A percentile compares a stretch with the other conserved stretches of the same genome.
These are phyloP conservation scores for Sinotaia quadrata DNA, from an alignment of 2,888 invertebrate genomes.

Conservation along the genomic window DNA sequence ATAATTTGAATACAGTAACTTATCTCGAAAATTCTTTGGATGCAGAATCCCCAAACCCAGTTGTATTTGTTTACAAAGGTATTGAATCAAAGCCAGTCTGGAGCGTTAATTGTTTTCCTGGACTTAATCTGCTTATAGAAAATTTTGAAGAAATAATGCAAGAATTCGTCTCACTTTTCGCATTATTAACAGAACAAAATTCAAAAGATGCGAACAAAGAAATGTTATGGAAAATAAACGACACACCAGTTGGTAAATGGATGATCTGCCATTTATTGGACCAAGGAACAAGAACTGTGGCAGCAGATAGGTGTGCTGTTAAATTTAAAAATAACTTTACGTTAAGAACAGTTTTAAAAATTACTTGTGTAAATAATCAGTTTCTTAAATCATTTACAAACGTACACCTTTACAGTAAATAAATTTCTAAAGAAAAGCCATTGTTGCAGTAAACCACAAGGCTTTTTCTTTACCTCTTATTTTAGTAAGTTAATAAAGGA, in stretches of 20 bases:
- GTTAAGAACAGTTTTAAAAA: no score
- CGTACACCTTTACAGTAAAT: no score
- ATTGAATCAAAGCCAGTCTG: slow-evolving; percentile 36
- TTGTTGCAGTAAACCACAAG: no score
- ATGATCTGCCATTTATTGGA: slow-evolving; percentile 63
- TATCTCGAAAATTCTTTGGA: background rate
- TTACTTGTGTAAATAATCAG: no score
- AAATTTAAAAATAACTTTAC: no score
- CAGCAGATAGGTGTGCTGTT: slow-evolving; percentile 52
- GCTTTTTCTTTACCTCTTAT: no score
- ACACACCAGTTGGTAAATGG: slow-evolving; percentile 60
- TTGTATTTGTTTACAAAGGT: slow-evolving; percentile 38
- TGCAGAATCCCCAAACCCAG: slow-evolving; percentile 22
- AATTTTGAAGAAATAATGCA: slow-evolving; percentile 25
- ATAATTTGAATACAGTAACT: background rate
- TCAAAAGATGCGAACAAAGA: slow-evolving; percentile 13
- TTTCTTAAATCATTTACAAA: no score
- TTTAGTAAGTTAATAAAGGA: no score
- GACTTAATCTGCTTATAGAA: slow-evolving; percentile 23
- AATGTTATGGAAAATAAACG: slow-evolving; percentile 57
- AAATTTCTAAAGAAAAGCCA: no score
- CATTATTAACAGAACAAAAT: slow-evolving; percentile 27
- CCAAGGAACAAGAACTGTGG: slow-evolving; percentile 59
- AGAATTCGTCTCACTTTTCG: slow-evolving; percentile 37
- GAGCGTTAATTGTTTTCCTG: slow-evolving; percentile 28